Evolutionary conservation across 1,140 invertebrate genomes (phyloP), one percentile per base, ranked within the genome.

Genomic region (Heliconius congener): DNA sequence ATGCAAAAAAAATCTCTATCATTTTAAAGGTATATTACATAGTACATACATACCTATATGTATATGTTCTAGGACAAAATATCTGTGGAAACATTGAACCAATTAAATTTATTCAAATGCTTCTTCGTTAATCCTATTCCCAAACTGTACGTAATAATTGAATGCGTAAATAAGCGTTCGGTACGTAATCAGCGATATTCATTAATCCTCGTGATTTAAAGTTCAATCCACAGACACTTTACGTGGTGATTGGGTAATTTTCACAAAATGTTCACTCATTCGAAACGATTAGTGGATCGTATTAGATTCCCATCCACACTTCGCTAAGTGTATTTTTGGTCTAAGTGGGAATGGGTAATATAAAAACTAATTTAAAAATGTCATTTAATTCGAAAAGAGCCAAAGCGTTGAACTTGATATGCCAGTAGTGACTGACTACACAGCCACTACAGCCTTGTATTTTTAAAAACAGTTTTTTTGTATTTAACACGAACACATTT

Each of bases 191-290:
- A 83, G 82, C 81, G 84, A 84, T 86, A 87, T 84, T 88, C 84
- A 86, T 89, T 90, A 87, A 86, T 89, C 87, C 88, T 84, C 80
- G 82, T 85, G 84, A 84, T 85, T 88, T 87, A 85, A 87, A 86
- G 80, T 78, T 81, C 73, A 70, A 76, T 81, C 76, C 73, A 77
- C 82, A 85, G 83, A 81, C 85, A 88, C 86, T 87, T 91, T 89
- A 89, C 87, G 88, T 90, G 87, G 87, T 88, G 87, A 89, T 89
- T 90, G 85, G 84, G 85, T 87, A 87, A 87, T 88, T 87, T 86
- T 84, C 86, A 81, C 83, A 85, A 86, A 88, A 82, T 83, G 85
- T 83, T 84, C 81, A 77, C 79, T 86, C 79, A 78, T 82, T 82
- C 81, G 78, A 82, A 88, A 83, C 86, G 79, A 83, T 86, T 85